These are phyloP conservation scores for Drosophila phalerata DNA, from an alignment of 2,888 invertebrate species.

Conservation along the genomic window DNA sequence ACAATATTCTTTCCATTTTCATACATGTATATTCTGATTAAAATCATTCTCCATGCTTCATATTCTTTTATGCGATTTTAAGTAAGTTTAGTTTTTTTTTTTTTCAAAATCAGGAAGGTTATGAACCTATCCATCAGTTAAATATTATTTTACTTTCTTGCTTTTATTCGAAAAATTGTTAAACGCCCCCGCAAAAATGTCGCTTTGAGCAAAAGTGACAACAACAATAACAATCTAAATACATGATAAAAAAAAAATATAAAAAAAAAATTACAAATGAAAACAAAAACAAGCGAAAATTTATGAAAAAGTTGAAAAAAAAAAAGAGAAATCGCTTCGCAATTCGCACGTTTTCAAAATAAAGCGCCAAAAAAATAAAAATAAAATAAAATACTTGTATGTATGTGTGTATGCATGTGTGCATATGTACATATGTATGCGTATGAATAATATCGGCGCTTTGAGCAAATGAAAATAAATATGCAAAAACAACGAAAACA, in stretches of 20 bases:
- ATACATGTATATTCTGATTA: no score
- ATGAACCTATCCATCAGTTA: not conserved
- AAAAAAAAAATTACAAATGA: slow-evolving; percentile 15
- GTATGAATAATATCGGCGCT: slow-evolving; percentile 35
- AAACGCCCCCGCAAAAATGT: slow-evolving; percentile 53
- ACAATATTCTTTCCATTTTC: no score
- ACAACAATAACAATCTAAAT: slow-evolving; percentile 27
- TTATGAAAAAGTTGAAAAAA: slow-evolving; percentile 21
- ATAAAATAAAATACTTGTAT: slow-evolving; percentile 1
- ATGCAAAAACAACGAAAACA: slow-evolving; percentile 38
- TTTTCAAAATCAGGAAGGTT: not conserved
- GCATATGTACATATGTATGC: not conserved
- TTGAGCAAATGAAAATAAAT: slow-evolving; percentile 43
- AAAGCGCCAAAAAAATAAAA: slow-evolving; percentile 27
- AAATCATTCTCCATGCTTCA: no score
- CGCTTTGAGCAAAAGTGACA: slow-evolving; percentile 42
- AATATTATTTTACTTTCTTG: slow-evolving; percentile 1
- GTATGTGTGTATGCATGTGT: not conserved
- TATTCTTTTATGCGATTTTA: no score
- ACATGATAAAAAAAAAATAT: slow-evolving; percentile 8
- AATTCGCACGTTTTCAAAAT: slow-evolving; percentile 60
- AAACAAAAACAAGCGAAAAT: slow-evolving; percentile 27
- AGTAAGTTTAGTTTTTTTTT: no score
- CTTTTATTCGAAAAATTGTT: slow-evolving; percentile 17
- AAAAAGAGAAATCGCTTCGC: slow-evolving; percentile 65